Evolutionary conservation across 2,888 invertebrate species (phyloP), one percentile per base, ranked within the genome.

Genomic region (Himalopsyche anomala): DNA sequence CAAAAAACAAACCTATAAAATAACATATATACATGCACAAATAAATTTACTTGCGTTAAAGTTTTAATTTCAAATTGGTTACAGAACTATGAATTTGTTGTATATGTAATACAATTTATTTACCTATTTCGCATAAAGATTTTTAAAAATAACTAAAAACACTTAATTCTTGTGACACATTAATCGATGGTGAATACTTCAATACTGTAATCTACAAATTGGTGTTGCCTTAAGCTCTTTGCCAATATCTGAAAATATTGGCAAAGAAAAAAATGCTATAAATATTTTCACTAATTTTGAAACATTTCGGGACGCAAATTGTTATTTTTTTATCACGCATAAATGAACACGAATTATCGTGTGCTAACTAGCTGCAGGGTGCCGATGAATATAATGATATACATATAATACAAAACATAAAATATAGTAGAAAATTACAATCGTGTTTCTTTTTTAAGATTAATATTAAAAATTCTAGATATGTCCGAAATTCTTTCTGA

Each of bases 201-300:
- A 12, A 36, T 36, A 74, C 12, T 74, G 62, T 62, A 62, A 62
- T 74, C 38, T 74, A 38, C 74, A 74, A 74, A 74, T 74, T 74
- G 74, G 74, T 15, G 74, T 74, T 74, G 74, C 74, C 38, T 74
- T 74, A 74, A 74, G 38, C 74, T 19, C 38, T 74, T 74, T 15
- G 36, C 74, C 28, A 74, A 74, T 74, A 74, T 36, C n/a, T 74
- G 38, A 74, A 38, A 38, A 74, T 74, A 38, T 74, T 74, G 74
- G 74, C 74, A 74, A 74, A 36, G 74, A 74, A 74, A 74, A 56
- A 74, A 74, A 74, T 74, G 74, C 74, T 36, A 36, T 12, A 74
- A 36, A 74, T 74, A 38, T 74, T 74, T 74, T 74, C 74, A 36
- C 28, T 38, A 74, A 74, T 74, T 74, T 74, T 74, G 74, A 74